Conservation (phyloP, 2,888 invertebrate genomes). For the Temnothorax unifasciatus region DNA sequence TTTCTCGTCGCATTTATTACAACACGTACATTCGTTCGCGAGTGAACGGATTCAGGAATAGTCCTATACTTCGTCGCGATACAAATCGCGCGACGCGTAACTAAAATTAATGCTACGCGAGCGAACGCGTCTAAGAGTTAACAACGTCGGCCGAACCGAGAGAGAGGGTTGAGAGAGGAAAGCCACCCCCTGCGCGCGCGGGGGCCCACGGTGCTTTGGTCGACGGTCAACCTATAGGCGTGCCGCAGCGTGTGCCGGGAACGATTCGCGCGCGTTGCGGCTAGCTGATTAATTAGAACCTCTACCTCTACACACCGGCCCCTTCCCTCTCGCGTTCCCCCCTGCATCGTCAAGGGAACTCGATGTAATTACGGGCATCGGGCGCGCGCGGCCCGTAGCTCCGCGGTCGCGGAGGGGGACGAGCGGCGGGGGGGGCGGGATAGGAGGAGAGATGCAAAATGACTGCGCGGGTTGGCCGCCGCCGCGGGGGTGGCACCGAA, state of each 20-base stretch:
- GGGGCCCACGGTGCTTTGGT: constrained; percentile 48
- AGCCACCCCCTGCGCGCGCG: not conserved
- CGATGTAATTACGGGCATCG: constrained; percentile 55
- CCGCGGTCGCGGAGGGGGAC: not conserved
- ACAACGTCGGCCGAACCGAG: constrained; percentile 10
- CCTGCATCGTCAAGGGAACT: constrained; percentile 57
- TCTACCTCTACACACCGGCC: constrained; percentile 57
- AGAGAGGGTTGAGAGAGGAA: not conserved
- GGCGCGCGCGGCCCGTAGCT: constrained; percentile 26
- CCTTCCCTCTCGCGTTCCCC: constrained; percentile 22
- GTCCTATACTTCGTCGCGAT: too few species aligned
- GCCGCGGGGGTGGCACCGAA: constrained; percentile 46
- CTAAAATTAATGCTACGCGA: constrained; percentile 25
- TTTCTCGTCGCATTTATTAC: not conserved
- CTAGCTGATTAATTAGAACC: constrained; percentile 85
- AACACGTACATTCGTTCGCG: too few species aligned
- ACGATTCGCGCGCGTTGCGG: constrained; percentile 76
- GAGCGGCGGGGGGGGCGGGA: not conserved
- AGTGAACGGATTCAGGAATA: not conserved
- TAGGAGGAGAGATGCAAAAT: constrained; percentile 44
- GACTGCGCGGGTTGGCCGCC: constrained; percentile 51
- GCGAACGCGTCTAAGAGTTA: constrained; percentile 34
- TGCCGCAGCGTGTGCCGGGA: constrained; percentile 48
- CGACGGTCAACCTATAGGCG: constrained; percentile 62
- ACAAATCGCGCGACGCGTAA: not conserved